Conservation (phyloP, 2,888 invertebrate genomes). For the Heteropelma amictum region DNA sequence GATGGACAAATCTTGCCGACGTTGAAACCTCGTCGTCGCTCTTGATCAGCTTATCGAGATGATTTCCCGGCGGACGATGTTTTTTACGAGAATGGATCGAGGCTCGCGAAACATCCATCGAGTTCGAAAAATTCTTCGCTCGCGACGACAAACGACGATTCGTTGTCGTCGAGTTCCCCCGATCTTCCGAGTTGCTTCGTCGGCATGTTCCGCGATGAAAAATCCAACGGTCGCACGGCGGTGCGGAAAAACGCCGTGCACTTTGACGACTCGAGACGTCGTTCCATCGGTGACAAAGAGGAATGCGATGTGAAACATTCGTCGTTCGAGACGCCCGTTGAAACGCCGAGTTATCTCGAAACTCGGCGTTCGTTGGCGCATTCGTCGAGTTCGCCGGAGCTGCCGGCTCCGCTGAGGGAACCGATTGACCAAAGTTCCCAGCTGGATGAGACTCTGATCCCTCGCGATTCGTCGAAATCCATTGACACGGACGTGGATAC, state of each 20-base stretch:
- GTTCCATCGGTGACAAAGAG: too few relatives aligned
- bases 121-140: too few relatives aligned
- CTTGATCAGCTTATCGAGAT: too few relatives aligned
- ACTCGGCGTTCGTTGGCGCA: conserved; percentile 68
- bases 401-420: conserved; percentile 66
- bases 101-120: too few relatives aligned
- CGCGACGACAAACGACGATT: not conserved
- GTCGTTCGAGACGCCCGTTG: not conserved
- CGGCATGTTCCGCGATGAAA: not conserved
- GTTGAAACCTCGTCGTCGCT: too few relatives aligned
- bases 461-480: too few relatives aligned
- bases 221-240: not conserved
- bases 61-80: conserved; percentile 17
- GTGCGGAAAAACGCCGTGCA: not conserved
- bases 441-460: too few relatives aligned
- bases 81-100: conserved; percentile 46
- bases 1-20: too few relatives aligned
- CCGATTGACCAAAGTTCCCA: conserved; percentile 56
- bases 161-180: conserved; percentile 35
- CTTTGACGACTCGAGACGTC: not conserved
- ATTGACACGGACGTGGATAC: too few relatives aligned
- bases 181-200: conserved; percentile 25
- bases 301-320: too few relatives aligned
- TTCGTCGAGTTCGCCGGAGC: conserved; percentile 74
- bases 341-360: conserved; percentile 54